Evolutionary conservation across 2,888 invertebrate species (phyloP), one percentile per base, ranked within the genome.

Genomic region (Acanthosepion pharaonis): DNA sequence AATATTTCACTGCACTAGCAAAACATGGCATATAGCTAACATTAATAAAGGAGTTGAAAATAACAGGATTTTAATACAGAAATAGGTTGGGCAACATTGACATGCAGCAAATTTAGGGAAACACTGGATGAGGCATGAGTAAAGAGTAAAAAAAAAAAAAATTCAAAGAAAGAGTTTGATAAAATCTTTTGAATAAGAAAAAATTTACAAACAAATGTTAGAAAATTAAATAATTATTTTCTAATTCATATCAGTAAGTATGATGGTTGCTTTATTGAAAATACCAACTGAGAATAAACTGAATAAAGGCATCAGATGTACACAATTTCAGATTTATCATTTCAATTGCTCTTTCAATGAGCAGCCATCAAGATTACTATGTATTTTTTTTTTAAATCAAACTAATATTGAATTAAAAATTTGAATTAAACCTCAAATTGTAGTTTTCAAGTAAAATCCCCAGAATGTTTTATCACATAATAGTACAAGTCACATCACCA

Each of bases 1-100:
- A 93, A 93, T 49, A 53, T 93, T 49, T 93, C 51, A 53, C 93
- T 93, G 93, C 51, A 93, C n/a, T 93, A 93, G 93, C 93, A 93
- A 93, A 93, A 93, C 93, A 53, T 93, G 93, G 93, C 49, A 48
- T 28, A 53, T 53, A 93, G 51, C 93, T 93, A 93, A n/a, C 53
- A 93, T 93, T 23, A 93, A 78, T 78, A n/a, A 64, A 64, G 64
- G 78, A 78, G 33, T 78, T n/a, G 78, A 78, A 78, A 78, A 78
- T 33, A 78, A 78, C 78, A 78, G n/a, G n/a, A 33, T 78, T 78
- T 78, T 18, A 51, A 93, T n/a, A 49, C 18, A 93, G 28, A 93
- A 49, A 93, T n/a, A 93, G 53, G 93, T 51, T 49, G 93, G 53
- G 93, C 53, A 93, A 93, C 93, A 93, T 93, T 28, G 11, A 93